phyloP scores from a whole-genome alignment of 2,113 vertebrate species.

The Zosterops pallidus region DNA sequence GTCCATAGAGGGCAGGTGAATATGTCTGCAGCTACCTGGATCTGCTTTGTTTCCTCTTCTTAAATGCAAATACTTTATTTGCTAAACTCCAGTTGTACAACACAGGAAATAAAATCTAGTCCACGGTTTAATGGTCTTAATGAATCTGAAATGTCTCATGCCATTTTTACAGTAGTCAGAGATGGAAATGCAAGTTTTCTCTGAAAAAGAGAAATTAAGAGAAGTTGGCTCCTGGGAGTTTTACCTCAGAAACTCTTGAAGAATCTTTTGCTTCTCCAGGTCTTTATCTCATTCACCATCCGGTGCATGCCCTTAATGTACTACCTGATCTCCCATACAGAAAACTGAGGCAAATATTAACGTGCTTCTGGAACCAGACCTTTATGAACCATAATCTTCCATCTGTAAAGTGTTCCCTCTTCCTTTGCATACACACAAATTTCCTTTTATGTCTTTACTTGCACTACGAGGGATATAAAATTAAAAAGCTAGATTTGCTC shows the following conservation, averaged over 20 bases:
- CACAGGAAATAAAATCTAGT: neutral
- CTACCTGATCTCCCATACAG: neutral
- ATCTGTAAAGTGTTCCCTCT: neutral
- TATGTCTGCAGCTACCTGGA: neutral
- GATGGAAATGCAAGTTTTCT: neutral
- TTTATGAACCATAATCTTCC: neutral
- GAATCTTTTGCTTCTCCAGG: neutral
- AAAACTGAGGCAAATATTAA: neutral
- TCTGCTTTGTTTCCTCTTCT: neutral
- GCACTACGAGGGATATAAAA: neutral
- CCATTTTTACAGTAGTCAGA: neutral
- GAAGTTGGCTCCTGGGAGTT: neutral
- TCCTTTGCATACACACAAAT: rapidly evolving
- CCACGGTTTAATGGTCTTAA: neutral
- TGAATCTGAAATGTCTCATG: neutral
- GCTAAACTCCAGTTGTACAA: neutral
- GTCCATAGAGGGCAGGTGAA: neutral
- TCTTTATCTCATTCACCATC: neutral
- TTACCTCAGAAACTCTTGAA: neutral
- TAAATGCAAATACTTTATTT: neutral
- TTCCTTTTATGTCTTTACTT: neutral
- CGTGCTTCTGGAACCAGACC: neutral
- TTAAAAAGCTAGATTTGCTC: neutral
- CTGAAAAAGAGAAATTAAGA: neutral
- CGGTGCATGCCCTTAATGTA: rapidly evolving